phyloP scores from a whole-genome alignment of 2,888 invertebrate species.

The Ennomos erosarius region DNA sequence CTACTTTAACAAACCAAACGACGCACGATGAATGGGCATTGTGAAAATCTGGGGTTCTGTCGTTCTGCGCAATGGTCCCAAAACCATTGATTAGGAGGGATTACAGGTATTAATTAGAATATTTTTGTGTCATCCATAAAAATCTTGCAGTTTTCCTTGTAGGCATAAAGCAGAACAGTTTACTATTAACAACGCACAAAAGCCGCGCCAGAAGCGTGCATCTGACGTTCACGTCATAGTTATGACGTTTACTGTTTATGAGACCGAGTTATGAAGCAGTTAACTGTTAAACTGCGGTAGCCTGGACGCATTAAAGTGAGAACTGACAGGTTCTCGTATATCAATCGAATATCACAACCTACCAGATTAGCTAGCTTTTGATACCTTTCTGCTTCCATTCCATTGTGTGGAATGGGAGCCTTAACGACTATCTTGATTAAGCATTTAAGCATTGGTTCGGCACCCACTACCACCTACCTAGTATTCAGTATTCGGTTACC shows the following conservation, averaged over 20 bases:
- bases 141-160: background rate
- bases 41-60: too few species aligned
- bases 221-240: constrained; percentile 1
- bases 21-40: background rate
- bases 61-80: too few species aligned
- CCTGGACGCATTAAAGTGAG: constrained; percentile 1
- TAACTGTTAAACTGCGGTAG: constrained; percentile 9
- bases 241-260: constrained; percentile 11
- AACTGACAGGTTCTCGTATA: constrained; percentile 3
- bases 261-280: constrained; percentile 13
- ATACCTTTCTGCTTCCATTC: too few species aligned
- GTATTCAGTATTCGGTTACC: too few species aligned
- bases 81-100: too few species aligned
- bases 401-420: too few species aligned
- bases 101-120: too few species aligned
- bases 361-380: too few species aligned
- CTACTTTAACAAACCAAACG: background rate
- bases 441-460: too few species aligned
- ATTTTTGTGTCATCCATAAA: background rate
- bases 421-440: too few species aligned
- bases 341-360: background rate
- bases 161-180: constrained; percentile 2
- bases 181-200: constrained; percentile 4
- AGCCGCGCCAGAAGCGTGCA: constrained; percentile 2
- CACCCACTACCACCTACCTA: too few species aligned